A percentile compares a stretch with the other conserved stretches of the same genome.
Evolutionary conservation across 92 coral and sea anemone species (phyloP).

Genomic region (Porites divaricata): DNA sequence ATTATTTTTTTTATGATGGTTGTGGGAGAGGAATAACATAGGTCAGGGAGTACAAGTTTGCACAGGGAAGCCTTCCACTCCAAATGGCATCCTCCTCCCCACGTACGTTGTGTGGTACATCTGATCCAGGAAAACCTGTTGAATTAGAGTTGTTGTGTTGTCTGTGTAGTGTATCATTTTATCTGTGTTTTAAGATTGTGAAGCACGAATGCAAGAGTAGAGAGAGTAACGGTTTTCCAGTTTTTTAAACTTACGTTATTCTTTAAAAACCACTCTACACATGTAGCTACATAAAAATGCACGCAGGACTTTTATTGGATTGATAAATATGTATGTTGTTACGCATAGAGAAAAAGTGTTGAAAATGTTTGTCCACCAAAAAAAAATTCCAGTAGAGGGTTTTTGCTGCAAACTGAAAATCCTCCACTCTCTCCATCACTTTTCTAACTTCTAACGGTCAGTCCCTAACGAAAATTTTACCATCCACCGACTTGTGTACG

Average conservation of each 20-base stretch:
- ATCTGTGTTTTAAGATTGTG: too few relatives aligned
- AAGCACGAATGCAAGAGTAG: not conserved
- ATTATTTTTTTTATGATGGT: not conserved
- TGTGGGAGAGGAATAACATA: not conserved
- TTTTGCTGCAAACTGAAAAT: too few relatives aligned
- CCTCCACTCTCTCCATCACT: too few relatives aligned
- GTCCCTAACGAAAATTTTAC: too few relatives aligned
- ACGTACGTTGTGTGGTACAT: not conserved
- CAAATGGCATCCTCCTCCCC: not conserved
- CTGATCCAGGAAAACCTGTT: not conserved
- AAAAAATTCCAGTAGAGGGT: too few relatives aligned
- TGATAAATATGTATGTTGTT: too few relatives aligned
- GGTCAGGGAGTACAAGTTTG: not conserved
- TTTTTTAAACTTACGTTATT: not conserved
- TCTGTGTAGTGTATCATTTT: not conserved
- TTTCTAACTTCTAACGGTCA: too few relatives aligned
- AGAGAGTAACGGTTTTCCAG: not conserved
- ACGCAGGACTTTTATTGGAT: not conserved
- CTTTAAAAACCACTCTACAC: not conserved
- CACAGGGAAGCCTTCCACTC: not conserved
- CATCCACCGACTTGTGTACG: too few relatives aligned
- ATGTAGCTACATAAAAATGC: not conserved
- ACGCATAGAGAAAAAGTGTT: too few relatives aligned
- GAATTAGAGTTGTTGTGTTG: not conserved
- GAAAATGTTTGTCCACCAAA: too few relatives aligned